Evolutionary conservation across 2,888 invertebrate genomes (phyloP).

Genomic region (Penaeus monodon): DNA sequence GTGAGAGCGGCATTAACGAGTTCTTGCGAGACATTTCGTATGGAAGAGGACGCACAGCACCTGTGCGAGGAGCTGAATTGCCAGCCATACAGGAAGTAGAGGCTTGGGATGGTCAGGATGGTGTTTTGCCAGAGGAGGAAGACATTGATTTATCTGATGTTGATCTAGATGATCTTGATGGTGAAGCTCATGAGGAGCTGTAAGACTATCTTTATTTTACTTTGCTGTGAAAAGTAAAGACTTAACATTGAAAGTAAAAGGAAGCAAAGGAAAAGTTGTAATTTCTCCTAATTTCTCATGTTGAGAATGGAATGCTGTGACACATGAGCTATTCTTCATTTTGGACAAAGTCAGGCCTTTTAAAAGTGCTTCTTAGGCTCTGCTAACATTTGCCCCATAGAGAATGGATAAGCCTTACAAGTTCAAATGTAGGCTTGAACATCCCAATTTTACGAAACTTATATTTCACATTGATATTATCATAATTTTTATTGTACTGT

Average conservation of each 20-base stretch:
- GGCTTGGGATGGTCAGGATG: conserved; percentile 96
- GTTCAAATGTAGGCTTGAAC: too few species aligned
- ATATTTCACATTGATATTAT: too few species aligned
- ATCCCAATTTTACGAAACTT: too few species aligned
- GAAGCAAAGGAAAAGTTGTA: not conserved
- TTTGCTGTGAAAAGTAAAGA: not conserved
- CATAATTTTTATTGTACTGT: too few species aligned
- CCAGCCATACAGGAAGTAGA: conserved; percentile 79
- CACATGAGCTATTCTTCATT: too few species aligned
- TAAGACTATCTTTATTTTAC: not conserved
- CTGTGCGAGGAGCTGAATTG: conserved; percentile 84
- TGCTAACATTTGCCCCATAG: too few species aligned
- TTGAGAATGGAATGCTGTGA: conserved; percentile 41
- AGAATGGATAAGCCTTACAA: too few species aligned
- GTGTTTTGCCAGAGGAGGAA: conserved; percentile 85
- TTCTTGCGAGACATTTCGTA: conserved; percentile 91
- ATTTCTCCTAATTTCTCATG: conserved; percentile 49
- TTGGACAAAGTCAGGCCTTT: too few species aligned
- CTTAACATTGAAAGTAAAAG: not conserved
- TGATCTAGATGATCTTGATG: conserved; percentile 78
- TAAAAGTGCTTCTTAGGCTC: too few species aligned
- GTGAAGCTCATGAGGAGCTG: conserved; percentile 22
- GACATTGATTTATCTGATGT: conserved; percentile 93
- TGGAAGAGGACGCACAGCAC: conserved; percentile 91
- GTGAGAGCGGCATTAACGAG: conserved; percentile 93